phyloP scores from a whole-genome alignment of 1,140 invertebrate species.

The Meloidogyne chitwoodi region DNA sequence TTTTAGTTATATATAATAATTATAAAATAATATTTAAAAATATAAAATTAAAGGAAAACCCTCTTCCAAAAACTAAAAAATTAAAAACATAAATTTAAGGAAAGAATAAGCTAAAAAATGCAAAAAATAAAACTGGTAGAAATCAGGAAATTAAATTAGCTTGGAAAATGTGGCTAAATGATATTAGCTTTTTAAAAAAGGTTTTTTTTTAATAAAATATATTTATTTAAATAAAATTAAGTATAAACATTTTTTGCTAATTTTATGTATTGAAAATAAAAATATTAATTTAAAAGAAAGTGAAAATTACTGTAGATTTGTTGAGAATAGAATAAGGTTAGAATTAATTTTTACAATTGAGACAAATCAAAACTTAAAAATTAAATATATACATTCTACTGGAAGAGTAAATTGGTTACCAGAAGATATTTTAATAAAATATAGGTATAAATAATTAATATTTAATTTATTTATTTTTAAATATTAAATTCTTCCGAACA shows the following conservation, averaged over 20 bases:
- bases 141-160: background rate
- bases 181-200: background rate
- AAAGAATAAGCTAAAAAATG: background rate
- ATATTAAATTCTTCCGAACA: no score
- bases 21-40: no score
- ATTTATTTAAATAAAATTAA: background rate
- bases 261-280: background rate
- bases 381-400: no score
- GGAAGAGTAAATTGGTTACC: no score
- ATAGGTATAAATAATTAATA: no score
- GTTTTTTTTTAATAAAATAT: background rate
- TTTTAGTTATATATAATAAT: no score
- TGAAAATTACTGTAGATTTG: conserved; percentile 5
- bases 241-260: conserved; percentile 3
- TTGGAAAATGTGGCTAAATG: background rate
- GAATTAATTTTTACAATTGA: background rate
- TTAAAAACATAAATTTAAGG: background rate
- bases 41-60: no score
- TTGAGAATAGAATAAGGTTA: background rate
- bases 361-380: no score
- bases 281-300: background rate
- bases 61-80: no score
- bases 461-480: no score
- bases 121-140: background rate
- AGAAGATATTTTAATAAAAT: no score